Base-by-base conservation (phyloP, 2,797 vertebrate genomes). In the Lacerta bilineata region DNA sequence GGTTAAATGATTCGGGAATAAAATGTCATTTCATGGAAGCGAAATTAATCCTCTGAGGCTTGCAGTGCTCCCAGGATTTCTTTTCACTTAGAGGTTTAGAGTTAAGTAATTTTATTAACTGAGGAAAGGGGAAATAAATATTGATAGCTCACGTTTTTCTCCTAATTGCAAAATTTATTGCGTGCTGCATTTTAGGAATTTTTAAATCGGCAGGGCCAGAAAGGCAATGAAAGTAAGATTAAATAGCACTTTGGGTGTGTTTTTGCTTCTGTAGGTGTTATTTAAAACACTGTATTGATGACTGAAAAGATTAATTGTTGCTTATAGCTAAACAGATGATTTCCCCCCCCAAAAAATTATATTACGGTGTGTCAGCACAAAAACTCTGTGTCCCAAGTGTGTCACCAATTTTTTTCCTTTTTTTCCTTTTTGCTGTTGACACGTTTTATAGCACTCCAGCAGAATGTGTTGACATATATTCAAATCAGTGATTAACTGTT, bases 381-480 rank as follows among this genome's bases (percentile, higher is more conserved):
- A 96, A 96, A 96, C 96, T 95, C 93, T 8, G 69, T 95, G 96
- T 97, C 97, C 96, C 96, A 96, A 97, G 95, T 94, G 96, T 96
- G 96, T 95, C 91, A 86, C 96, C 72, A 74, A 36, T 74, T 74
- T 36, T 74, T 74, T 95, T 96, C 95, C 95, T 95, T 95, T 95
- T 96, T 95, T 95, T 96, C 95, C 95, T 95, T 96, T 96, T 96
- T 96, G 95, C 95, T 96, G 96, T 97, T 97, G 96, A 97, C 97
- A 95, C 92, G 0, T 97, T 97, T 97, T 96, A 95, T 95, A 96
- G 96, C 96, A 96, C 95, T 13, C 95, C 88, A 95, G 95, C 96
- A 96, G 96, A 97, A 97, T 96, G 97, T 97, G 97, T 97, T 97
- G 97, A 96, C 96, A 96, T 96, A 91, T 96, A 97, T 96, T 97